phyloP scores from a whole-genome alignment of 2,888 invertebrate species.

The Poecilobothrus nobilitatus region DNA sequence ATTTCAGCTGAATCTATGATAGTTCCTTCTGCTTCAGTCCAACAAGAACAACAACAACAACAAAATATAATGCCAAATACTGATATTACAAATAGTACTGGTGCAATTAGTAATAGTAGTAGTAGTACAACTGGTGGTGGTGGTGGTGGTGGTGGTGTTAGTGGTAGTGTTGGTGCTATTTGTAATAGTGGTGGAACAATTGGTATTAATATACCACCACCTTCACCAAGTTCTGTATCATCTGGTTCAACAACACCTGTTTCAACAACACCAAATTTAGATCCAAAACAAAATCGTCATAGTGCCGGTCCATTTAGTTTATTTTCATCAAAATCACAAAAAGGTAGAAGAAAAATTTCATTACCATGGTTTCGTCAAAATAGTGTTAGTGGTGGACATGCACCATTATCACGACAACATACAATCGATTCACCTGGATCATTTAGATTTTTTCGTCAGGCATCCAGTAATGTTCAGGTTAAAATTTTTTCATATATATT shows the following conservation, averaged over 20 bases:
- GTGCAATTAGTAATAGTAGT: background rate
- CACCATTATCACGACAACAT: conserved; percentile 71
- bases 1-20: conserved; percentile 4
- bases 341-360: conserved; percentile 75
- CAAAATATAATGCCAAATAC: no score
- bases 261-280: conserved; percentile 22
- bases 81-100: background rate
- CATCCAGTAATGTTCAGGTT: conserved; percentile 32
- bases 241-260: conserved; percentile 24
- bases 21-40: background rate
- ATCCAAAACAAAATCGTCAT: conserved; percentile 21
- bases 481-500: background rate
- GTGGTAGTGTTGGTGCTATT: conserved; percentile 20
- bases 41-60: background rate
- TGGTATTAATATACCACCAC: conserved; percentile 12
- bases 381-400: conserved; percentile 64
- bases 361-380: conserved; percentile 83
- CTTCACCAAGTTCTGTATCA: conserved; percentile 21
- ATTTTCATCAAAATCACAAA: conserved; percentile 49
- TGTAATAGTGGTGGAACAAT: background rate
- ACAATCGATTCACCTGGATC: conserved; percentile 85
- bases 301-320: conserved; percentile 19
- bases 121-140: background rate
- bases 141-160: background rate
- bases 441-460: conserved; percentile 65